These are phyloP conservation scores for Drosophila recens DNA, from an alignment of 2,888 invertebrate species.

Conservation along the genomic window DNA sequence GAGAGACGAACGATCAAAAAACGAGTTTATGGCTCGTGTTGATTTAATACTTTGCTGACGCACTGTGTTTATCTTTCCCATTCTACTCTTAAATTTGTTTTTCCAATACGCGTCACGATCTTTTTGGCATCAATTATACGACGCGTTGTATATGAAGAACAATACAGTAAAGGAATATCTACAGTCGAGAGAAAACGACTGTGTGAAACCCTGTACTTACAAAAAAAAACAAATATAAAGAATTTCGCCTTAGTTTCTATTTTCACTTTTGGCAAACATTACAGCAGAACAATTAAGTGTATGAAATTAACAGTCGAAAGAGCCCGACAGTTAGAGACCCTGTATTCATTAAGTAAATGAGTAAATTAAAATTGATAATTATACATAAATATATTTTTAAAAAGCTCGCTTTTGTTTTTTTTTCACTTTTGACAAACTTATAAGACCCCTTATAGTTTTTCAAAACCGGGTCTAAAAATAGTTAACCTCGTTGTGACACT, in stretches of 20 bases:
- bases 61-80: slow-evolving; percentile 65
- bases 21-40: slow-evolving; percentile 61
- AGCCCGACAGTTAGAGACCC: background rate
- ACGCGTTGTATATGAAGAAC: slow-evolving; percentile 13
- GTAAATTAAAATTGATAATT: background rate
- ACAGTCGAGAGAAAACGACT: background rate
- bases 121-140: slow-evolving; percentile 60
- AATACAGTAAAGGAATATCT: background rate
- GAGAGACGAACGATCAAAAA: slow-evolving; percentile 30
- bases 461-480: background rate
- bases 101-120: slow-evolving; percentile 70
- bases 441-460: no score
- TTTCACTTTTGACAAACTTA: background rate
- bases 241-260: no score
- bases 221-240: no score
- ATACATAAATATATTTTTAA: background rate
- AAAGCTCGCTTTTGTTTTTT: no score
- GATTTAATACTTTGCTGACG: slow-evolving; percentile 54
- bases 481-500: slow-evolving; percentile 1
- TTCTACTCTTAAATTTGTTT: slow-evolving; percentile 52
- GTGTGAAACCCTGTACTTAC: background rate
- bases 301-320: background rate
- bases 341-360: background rate
- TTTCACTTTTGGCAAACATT: no score
- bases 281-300: no score